phyloP scores from a whole-genome alignment of 2,888 invertebrate genomes.

The Chirona hameri region DNA sequence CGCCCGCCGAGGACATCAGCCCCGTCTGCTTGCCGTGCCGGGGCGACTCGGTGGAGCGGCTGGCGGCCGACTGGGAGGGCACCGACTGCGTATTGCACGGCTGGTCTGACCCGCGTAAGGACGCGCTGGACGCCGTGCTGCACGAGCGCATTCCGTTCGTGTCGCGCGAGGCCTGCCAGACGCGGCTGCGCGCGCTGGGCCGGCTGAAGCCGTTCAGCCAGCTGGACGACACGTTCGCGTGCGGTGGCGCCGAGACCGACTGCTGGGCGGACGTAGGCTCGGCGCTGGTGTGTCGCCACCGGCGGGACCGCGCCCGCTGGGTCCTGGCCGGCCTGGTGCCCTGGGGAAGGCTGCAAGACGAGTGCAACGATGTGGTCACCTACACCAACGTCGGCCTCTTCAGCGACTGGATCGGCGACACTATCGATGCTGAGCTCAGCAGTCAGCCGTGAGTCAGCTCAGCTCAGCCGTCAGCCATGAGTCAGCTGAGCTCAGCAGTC shows the following conservation, averaged over 20 bases:
- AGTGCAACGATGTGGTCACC: background rate
- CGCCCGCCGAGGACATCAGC: background rate
- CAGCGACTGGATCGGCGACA: background rate
- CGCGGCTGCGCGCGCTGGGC: background rate
- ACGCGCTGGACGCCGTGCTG: background rate
- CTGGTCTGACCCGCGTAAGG: background rate
- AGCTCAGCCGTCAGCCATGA: too few relatives aligned
- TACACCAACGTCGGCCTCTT: background rate
- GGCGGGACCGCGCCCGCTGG: background rate
- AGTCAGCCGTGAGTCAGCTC: background rate
- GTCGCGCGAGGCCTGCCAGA: background rate
- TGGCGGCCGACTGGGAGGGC: background rate
- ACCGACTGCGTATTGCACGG: background rate
- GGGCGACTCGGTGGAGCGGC: background rate
- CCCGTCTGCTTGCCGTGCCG: background rate
- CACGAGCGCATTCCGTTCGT: background rate
- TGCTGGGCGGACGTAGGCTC: slow-evolving; percentile 9
- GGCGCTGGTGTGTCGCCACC: background rate
- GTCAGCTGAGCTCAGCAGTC: too few relatives aligned
- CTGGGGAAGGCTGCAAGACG: background rate
- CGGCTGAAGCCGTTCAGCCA: background rate
- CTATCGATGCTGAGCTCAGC: background rate
- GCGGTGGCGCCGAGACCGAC: background rate
- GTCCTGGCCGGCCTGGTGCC: background rate
- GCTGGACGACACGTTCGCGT: background rate